Evolutionary conservation across 2,113 vertebrate genomes (phyloP).

Genomic region (Octodon degus): DNA sequence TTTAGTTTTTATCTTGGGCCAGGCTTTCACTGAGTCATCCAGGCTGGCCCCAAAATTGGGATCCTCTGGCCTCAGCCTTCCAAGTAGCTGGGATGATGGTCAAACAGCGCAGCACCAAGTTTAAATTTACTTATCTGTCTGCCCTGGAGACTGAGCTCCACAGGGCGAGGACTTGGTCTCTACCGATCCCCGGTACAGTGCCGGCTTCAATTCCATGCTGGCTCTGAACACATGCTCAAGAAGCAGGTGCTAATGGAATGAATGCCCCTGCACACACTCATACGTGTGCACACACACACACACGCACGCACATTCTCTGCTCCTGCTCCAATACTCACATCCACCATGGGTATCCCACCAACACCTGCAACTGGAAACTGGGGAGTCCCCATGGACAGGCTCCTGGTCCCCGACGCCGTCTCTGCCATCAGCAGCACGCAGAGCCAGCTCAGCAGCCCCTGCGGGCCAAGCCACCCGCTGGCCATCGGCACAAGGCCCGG

Average conservation of each 20-base stretch:
- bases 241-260: background rate
- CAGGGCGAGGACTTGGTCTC: background rate
- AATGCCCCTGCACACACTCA: too few relatives aligned
- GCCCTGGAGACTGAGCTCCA: background rate
- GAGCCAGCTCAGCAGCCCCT: background rate
- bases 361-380: background rate
- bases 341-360: background rate
- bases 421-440: background rate
- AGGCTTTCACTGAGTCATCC: background rate
- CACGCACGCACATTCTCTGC: too few relatives aligned
- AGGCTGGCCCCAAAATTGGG: background rate
- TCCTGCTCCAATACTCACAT: constrained; percentile 60
- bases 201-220: background rate
- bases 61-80: background rate
- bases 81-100: background rate
- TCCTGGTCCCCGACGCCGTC: background rate
- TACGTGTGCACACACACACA: too few relatives aligned
- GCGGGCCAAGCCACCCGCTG: background rate
- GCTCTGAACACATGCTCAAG: background rate
- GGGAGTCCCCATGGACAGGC: background rate
- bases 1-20: background rate
- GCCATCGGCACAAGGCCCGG: constrained; percentile 6
- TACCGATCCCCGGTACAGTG: background rate
- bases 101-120: too few relatives aligned
- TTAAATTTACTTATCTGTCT: background rate